Evolutionary conservation across 2,797 vertebrate genomes (phyloP).

Genomic region (Etheostoma perlongum): DNA sequence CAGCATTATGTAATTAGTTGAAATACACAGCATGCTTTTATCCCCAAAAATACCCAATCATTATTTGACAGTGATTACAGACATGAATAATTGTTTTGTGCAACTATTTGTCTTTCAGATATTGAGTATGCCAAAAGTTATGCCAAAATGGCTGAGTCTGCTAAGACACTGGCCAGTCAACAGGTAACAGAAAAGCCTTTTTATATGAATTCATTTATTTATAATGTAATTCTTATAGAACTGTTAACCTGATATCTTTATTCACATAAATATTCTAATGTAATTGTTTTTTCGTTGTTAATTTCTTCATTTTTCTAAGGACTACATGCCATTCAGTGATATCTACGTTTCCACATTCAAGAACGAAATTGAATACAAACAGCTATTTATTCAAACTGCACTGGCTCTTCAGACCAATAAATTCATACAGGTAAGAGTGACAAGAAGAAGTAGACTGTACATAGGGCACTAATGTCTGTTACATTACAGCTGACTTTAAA

Average conservation of each 20-base stretch:
- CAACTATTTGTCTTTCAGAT: constrained; percentile 83
- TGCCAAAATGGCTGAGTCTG: constrained; percentile 94
- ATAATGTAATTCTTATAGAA: background rate
- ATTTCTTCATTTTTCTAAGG: constrained; percentile 78
- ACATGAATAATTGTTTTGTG: background rate
- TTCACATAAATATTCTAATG: background rate
- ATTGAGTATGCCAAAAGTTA: constrained; percentile 93
- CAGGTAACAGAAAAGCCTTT: constrained; percentile 84
- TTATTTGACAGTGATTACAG: background rate
- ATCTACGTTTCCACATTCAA: constrained; percentile 92
- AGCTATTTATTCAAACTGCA: constrained; percentile 91
- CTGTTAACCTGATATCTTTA: background rate
- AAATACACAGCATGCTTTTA: background rate
- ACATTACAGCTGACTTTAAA: background rate
- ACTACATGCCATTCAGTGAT: constrained; percentile 95
- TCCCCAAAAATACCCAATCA: background rate
- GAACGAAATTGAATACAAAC: constrained; percentile 93
- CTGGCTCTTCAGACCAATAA: constrained; percentile 94
- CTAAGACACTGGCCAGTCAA: constrained; percentile 88
- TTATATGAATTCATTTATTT: background rate
- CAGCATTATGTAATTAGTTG: background rate
- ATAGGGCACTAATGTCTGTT: background rate
- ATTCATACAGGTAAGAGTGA: constrained; percentile 92
- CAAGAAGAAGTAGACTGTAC: background rate
- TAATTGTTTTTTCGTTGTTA: background rate